A percentile compares a stretch with the other conserved stretches of the same genome.
Conservation (phyloP, 2,888 invertebrate genomes). For the Lepeophtheirus nordmannii region DNA sequence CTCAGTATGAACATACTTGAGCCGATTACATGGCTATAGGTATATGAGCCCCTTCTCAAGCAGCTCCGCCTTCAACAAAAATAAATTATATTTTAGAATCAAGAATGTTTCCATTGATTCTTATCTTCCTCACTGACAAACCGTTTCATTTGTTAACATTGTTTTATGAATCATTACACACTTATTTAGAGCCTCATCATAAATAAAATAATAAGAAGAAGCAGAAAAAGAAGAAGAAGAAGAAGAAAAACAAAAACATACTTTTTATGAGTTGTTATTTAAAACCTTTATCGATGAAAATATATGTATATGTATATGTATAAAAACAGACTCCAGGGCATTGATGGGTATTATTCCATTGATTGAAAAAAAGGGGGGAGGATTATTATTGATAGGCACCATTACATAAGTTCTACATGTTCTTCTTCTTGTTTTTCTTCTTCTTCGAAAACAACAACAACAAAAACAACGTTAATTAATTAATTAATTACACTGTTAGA, state of each 20-base stretch:
- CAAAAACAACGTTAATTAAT: too few species aligned
- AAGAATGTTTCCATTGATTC: not conserved
- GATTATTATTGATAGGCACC: too few species aligned
- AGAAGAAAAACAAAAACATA: not conserved
- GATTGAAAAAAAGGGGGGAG: not conserved
- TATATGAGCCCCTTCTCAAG: too few species aligned
- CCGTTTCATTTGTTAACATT: slow-evolving; percentile 3
- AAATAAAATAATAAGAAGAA: not conserved
- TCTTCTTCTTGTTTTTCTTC: too few species aligned
- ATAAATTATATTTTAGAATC: not conserved
- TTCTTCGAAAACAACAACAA: too few species aligned
- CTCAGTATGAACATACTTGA: too few species aligned
- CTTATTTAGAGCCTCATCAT: not conserved
- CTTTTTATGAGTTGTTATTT: not conserved
- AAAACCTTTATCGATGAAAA: not conserved
- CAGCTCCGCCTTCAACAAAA: not conserved
- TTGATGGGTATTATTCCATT: not conserved
- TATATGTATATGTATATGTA: not conserved
- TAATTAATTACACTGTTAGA: too few species aligned
- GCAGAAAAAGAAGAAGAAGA: not conserved
- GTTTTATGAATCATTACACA: slow-evolving; percentile 6
- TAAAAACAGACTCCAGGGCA: not conserved
- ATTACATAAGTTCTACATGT: too few species aligned
- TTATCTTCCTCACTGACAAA: not conserved
- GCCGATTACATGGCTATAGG: too few species aligned